Evolutionary conservation across 2,888 invertebrate genomes (phyloP), one percentile per base, ranked within the genome.

Genomic region (Trypoxylon attenuatum): DNA sequence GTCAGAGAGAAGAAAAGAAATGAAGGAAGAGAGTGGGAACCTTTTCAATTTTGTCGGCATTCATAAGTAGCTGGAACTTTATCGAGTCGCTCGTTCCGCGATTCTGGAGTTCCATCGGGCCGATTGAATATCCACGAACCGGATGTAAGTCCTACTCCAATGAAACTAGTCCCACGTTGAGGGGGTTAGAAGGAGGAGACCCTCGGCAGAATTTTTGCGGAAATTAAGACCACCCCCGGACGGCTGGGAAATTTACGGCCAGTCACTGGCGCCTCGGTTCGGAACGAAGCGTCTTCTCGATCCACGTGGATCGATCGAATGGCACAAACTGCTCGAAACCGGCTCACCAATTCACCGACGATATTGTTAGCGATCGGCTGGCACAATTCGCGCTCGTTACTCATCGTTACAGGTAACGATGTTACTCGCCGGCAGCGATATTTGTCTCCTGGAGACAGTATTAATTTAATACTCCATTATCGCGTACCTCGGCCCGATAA

Each of bases 391-490:
- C 23, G 18, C 54, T 64, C 64, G 64, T 55, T 55, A 64, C 13
- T 62, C 64, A 47, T 51, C 46, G 55, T 55, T 64, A 62, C 63
- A 13, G 19, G 50, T 4, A 33, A 50, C 39, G 54, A 41, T 62
- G 62, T 62, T 64, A 64, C 50, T 50, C 25, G 16, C 51, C 54
- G 45, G 16, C 21, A 18, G 13, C 41, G 45, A 42, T 46, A 62
- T 62, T 64, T 54, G 41, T 55, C 64, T 42, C 46, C 27, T 25
- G n/a, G 49, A 39, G 43, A 41, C 49, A 49, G 47, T 61, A 62
- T 64, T 64, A 64, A 64, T 62, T 62, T 54, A 64, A 62, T 55
- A 42, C 46, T 38, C 55, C 63, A 64, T 64, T 62, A 55, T n/a
- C n/a, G n/a, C n/a, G 62, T 62, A 55, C 46, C 19, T 29, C 63